Evolutionary conservation across 2,797 vertebrate species (phyloP).

Genomic region (Chaenodraco wilsoni): DNA sequence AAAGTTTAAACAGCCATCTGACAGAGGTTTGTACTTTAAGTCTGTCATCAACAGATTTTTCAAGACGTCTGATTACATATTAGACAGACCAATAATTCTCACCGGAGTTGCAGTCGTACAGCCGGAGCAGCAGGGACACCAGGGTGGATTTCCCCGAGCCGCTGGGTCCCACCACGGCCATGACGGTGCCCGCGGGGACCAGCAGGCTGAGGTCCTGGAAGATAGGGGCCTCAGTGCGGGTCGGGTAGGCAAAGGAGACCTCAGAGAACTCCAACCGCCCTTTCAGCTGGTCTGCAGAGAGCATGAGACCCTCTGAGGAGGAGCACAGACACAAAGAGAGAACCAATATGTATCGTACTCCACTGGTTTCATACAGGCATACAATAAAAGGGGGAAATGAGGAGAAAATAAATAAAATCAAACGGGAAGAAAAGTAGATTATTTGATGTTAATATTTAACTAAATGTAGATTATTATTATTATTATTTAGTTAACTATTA

Average conservation of each 20-base stretch:
- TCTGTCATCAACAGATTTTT: too few species aligned
- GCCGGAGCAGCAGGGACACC: slow-evolving; percentile 91
- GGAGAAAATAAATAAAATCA: not conserved
- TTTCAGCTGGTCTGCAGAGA: slow-evolving; percentile 85
- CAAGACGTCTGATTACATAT: too few species aligned
- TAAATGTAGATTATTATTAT: too few species aligned
- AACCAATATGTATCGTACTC: not conserved
- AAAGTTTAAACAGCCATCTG: not conserved
- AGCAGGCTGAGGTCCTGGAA: slow-evolving; percentile 90
- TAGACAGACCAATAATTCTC: slow-evolving; percentile 21
- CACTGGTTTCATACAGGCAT: not conserved
- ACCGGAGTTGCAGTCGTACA: slow-evolving; percentile 87
- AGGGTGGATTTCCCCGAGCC: slow-evolving; percentile 95
- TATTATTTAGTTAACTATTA: too few species aligned
- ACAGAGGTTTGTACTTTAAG: not conserved
- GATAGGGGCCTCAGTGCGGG: slow-evolving; percentile 87
- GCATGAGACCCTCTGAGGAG: slow-evolving; percentile 86
- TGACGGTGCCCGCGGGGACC: slow-evolving; percentile 91
- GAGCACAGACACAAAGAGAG: not conserved
- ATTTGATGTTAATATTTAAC: too few species aligned
- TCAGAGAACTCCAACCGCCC: slow-evolving; percentile 90
- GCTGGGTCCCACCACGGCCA: slow-evolving; percentile 94
- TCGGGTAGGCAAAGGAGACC: slow-evolving; percentile 91
- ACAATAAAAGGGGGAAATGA: not conserved
- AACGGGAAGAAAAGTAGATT: too few species aligned